A percentile compares a stretch with the other conserved stretches of the same genome.
These are phyloP conservation scores for Leguminivora glycinivorella DNA, from an alignment of 1,140 invertebrate genomes.

Conservation along the genomic window DNA sequence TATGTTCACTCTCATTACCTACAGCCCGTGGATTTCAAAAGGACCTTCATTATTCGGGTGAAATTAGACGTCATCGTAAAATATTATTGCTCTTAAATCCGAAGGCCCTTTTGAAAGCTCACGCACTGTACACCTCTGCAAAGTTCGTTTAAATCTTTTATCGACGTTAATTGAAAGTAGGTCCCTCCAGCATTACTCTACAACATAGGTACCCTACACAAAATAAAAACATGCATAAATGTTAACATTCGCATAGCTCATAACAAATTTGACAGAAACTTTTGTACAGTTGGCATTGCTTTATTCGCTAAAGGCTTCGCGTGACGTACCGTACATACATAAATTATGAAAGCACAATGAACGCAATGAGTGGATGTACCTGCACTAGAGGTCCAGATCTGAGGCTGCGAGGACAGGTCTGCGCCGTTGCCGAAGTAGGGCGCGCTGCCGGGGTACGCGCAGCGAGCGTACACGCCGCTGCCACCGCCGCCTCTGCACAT, in stretches of 20 bases:
- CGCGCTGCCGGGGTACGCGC: conserved; percentile 52
- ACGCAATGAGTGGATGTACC: conserved; percentile 36
- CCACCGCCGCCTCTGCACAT: conserved; percentile 35
- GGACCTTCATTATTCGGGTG: too few relatives aligned
- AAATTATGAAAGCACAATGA: not conserved
- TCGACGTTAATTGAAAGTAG: too few relatives aligned
- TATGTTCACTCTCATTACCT: not conserved
- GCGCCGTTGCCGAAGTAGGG: conserved; percentile 57
- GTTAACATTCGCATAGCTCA: not conserved
- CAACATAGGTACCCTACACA: too few relatives aligned
- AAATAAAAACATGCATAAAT: not conserved
- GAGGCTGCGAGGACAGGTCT: conserved; percentile 49
- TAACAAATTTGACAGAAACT: not conserved
- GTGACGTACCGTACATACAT: not conserved
- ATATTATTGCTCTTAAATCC: too few relatives aligned
- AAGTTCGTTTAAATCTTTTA: too few relatives aligned
- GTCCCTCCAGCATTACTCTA: too few relatives aligned
- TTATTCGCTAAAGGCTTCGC: not conserved
- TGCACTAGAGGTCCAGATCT: conserved; percentile 58
- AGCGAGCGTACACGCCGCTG: conserved; percentile 52
- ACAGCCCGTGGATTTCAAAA: too few relatives aligned
- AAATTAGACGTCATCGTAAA: too few relatives aligned
- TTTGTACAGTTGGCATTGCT: not conserved
- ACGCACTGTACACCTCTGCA: too few relatives aligned
- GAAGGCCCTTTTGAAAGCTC: too few relatives aligned